Conservation (phyloP, 1,140 invertebrate species). For the Danaus melanippus region DNA sequence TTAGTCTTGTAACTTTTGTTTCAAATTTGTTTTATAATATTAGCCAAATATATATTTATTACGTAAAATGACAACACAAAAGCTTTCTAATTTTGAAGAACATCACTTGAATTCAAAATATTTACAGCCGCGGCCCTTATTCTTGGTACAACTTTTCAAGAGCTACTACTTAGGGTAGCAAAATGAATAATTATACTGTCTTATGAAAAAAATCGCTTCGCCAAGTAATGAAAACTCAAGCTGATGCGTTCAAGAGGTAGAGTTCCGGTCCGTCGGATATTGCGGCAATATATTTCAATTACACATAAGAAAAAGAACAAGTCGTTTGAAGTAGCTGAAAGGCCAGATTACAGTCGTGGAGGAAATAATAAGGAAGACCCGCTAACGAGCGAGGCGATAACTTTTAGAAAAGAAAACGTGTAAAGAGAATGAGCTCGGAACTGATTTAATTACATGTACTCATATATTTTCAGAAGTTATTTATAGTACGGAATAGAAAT, state of each 20-base stretch:
- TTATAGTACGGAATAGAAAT: not conserved
- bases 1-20: no score
- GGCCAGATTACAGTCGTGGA: conserved; percentile 62
- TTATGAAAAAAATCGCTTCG: conserved; percentile 64
- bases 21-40: no score
- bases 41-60: no score
- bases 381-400: conserved; percentile 57
- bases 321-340: conserved; percentile 67
- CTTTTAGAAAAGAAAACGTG: conserved; percentile 55
- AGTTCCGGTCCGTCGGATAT: conserved; percentile 63
- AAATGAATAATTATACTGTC: conserved; percentile 68
- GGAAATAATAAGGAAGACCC: conserved; percentile 62
- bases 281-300: conserved; percentile 72
- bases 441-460: conserved; percentile 12
- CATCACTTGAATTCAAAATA: conserved; percentile 24
- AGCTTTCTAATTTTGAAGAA: conserved; percentile 3
- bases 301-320: conserved; percentile 71
- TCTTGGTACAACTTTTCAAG: conserved; percentile 41
- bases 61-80: no score
- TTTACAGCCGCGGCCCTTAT: conserved; percentile 31
- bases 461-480: conserved; percentile 6
- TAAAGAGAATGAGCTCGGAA: conserved; percentile 24
- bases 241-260: conserved; percentile 59
- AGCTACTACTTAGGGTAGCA: conserved; percentile 37
- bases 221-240: conserved; percentile 66